Conservation (phyloP, 2,797 vertebrate species). For the Oophaga sylvatica region DNA sequence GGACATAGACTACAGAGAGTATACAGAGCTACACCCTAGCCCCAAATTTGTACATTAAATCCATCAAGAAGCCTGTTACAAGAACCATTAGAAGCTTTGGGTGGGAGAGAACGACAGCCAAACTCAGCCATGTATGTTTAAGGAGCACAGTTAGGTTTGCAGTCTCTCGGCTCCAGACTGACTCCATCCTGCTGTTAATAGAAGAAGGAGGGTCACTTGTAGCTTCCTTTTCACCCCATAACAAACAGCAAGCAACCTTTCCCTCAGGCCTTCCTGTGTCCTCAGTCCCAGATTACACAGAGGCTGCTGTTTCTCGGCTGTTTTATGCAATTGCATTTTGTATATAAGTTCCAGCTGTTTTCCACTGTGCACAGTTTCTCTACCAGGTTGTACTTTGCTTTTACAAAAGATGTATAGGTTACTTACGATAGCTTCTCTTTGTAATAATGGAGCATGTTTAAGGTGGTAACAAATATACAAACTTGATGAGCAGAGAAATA, state of each 20-base stretch:
- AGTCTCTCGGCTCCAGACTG: slow-evolving; percentile 76
- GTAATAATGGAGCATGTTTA: background rate
- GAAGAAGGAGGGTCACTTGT: slow-evolving; percentile 78
- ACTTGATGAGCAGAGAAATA: background rate
- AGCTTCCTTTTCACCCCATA: slow-evolving; percentile 77
- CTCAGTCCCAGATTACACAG: slow-evolving; percentile 61
- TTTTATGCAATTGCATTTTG: slow-evolving; percentile 38
- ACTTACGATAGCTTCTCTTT: background rate
- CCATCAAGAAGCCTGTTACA: slow-evolving; percentile 68
- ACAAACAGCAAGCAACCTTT: slow-evolving; percentile 73
- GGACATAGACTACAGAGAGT: slow-evolving; percentile 3
- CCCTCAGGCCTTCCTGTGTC: slow-evolving; percentile 80
- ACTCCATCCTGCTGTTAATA: slow-evolving; percentile 82
- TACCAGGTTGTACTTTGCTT: background rate
- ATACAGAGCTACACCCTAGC: slow-evolving; percentile 62
- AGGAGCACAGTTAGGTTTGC: slow-evolving; percentile 79
- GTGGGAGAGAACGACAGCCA: slow-evolving; percentile 75
- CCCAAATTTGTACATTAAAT: slow-evolving; percentile 67
- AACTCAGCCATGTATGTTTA: slow-evolving; percentile 74
- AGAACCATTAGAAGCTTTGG: slow-evolving; percentile 66
- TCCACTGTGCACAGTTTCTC: background rate
- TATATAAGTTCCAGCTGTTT: slow-evolving; percentile 35
- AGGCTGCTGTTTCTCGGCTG: slow-evolving; percentile 23
- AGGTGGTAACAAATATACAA: background rate
- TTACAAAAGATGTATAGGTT: background rate